Evolutionary conservation across 2,888 invertebrate species (phyloP), one percentile per base, ranked within the genome.

Genomic region (Drosophila sordidula): DNA sequence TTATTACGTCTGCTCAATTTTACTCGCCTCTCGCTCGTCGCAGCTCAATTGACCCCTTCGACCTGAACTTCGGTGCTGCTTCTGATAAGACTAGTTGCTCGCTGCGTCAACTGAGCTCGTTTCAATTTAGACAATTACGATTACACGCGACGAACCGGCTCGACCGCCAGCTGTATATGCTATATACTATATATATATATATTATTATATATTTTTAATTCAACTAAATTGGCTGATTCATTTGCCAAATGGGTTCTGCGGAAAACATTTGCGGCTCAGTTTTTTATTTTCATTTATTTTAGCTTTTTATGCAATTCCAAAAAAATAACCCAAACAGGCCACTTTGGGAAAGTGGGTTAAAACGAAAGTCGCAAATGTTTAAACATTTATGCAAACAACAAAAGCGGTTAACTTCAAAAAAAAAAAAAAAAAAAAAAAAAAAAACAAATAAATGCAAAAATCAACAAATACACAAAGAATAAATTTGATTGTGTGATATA

Each of bases 111-210:
- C n/a, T 14, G 44, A 68, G 75, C 65, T 65, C 72, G 72, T 62
- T 70, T 67, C 78, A 84, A 87, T 84, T 84, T 80, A 87, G 73
- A 82, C 83, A 87, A 87, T 84, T 87, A 80, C 80, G 80, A 75
- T 83, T 78, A 72, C 66, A 47, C 52, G 47, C 56, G 32, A 54
- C 39, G 25, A 4, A 22, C 14, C 29, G 9, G 29, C 29, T 0
- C 29, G 29, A 29, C 34, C 1, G 34, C 34, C 34, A 34, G 12
- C 34, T 12, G 12, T 34, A 34, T 34, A 32, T 32, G 9, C 14
- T n/a, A n/a, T n/a, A 2, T 18, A 18, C 18, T 18, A 18, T 51
- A 26, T 12, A 64, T 57, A 47, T 44, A 34, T 38, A 36, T 57
- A 41, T 45, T 51, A 58, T 46, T 49, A 80, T 83, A 73, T 77